Percentiles rank a stretch among this genome's conserved stretches.
phyloP scores from a whole-genome alignment of 2,113 vertebrate genomes.

The Leiothrix lutea region DNA sequence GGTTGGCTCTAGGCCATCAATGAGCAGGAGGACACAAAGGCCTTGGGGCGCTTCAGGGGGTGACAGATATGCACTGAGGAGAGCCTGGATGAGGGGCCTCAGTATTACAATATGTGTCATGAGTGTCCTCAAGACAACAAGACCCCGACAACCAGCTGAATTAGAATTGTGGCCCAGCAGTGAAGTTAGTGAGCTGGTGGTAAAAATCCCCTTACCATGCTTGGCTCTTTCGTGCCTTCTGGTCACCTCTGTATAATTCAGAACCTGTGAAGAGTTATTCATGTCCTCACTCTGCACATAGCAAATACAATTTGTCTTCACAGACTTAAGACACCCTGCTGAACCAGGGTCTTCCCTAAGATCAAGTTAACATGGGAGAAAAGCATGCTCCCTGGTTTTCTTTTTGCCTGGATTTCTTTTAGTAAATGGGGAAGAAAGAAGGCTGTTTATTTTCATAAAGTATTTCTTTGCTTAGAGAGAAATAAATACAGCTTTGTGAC shows the following conservation, averaged over 20 bases:
- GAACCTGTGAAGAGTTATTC: background rate
- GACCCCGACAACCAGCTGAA: background rate
- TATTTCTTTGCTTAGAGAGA: background rate
- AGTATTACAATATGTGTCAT: background rate
- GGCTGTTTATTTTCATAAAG: background rate
- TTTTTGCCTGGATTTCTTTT: background rate
- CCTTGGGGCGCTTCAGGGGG: rapidly evolving
- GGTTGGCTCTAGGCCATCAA: background rate
- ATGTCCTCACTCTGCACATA: background rate
- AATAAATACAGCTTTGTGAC: background rate
- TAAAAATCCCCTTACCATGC: background rate
- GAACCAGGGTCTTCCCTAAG: background rate
- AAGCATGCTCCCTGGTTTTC: background rate
- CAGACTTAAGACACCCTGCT: background rate
- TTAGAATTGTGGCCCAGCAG: background rate
- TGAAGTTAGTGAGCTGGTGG: background rate
- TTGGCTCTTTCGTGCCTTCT: background rate
- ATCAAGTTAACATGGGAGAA: background rate
- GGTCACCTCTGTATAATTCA: background rate
- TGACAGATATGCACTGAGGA: background rate
- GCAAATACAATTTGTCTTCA: background rate
- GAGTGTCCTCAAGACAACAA: background rate
- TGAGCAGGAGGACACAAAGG: background rate
- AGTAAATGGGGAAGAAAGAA: background rate
- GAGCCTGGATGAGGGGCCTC: background rate